Percentiles rank a stretch among this genome's conserved stretches.
Evolutionary conservation across 2,797 vertebrate species (phyloP).

Genomic region (Pipistrellus kuhlii): DNA sequence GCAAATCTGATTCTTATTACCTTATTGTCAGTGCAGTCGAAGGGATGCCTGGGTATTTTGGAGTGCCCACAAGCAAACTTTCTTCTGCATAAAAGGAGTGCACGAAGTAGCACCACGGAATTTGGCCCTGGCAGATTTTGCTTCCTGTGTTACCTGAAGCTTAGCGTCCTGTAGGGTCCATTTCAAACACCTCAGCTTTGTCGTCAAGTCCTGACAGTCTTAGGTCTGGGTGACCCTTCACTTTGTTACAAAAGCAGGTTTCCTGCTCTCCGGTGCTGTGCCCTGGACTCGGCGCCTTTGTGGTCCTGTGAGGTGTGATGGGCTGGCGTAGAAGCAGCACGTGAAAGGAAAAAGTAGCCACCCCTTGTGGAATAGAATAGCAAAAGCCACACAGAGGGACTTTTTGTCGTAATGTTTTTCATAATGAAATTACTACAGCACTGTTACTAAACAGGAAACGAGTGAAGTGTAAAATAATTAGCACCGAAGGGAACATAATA

Average conservation of each 20-base stretch:
- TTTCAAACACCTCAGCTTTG: conserved; percentile 44
- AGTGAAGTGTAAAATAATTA: conserved; percentile 92
- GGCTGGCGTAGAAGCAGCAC: neutral
- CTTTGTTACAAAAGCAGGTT: neutral
- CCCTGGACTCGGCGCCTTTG: neutral
- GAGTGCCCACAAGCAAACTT: neutral
- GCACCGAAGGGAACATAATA: conserved; percentile 91
- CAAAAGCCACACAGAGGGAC: conserved; percentile 68
- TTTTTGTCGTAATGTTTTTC: conserved; percentile 76
- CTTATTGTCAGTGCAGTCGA: conserved; percentile 3
- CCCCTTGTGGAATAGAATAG: conserved; percentile 23
- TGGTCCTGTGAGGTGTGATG: neutral
- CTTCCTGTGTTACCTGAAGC: conserved; percentile 68
- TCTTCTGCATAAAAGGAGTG: conserved; percentile 31
- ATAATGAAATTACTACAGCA: conserved; percentile 82
- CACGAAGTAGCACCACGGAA: conserved; percentile 22
- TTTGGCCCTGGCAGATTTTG: conserved; percentile 54
- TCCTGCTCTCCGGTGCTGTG: conserved; percentile 7
- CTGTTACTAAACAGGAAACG: conserved; percentile 82
- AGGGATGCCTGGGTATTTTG: conserved; percentile 2
- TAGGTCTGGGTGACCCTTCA: conserved; percentile 3
- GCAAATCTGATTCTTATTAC: conserved; percentile 33
- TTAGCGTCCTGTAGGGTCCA: neutral
- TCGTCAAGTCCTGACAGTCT: conserved; percentile 28
- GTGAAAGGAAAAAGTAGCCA: conserved; percentile 53